These are phyloP conservation scores for Anas platyrhynchos DNA, from an alignment of 2,113 vertebrate species.

Conservation along the genomic window DNA sequence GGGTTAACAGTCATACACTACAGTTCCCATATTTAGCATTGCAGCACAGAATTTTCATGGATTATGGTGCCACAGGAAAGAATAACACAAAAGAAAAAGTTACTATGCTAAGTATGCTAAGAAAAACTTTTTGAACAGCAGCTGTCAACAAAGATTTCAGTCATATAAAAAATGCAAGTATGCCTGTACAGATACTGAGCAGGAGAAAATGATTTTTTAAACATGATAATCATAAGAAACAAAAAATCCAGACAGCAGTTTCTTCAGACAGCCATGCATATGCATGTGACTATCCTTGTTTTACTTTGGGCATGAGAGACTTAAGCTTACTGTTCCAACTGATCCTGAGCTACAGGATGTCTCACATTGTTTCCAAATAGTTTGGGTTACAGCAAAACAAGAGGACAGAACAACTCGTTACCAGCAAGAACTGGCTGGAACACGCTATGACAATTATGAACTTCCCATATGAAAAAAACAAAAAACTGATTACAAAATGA, in stretches of 20 bases:
- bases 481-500: background rate
- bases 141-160: background rate
- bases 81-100: background rate
- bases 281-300: background rate
- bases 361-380: slow-evolving; percentile 47
- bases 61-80: background rate
- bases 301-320: background rate
- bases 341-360: slow-evolving; percentile 53
- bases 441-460: background rate
- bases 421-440: slow-evolving; percentile 46
- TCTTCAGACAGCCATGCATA: background rate
- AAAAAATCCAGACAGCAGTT: background rate
- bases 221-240: background rate
- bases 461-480: slow-evolving; percentile 8
- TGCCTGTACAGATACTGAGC: background rate
- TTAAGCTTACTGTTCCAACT: background rate
- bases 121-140: background rate
- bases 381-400: slow-evolving; percentile 41
- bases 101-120: background rate
- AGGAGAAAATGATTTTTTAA: background rate
- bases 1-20: background rate
- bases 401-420: slow-evolving; percentile 53
- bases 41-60: background rate
- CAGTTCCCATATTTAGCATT: background rate
- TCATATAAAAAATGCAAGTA: background rate